Evolutionary conservation across 2,113 vertebrate species (phyloP).

Genomic region (Condylura cristata): DNA sequence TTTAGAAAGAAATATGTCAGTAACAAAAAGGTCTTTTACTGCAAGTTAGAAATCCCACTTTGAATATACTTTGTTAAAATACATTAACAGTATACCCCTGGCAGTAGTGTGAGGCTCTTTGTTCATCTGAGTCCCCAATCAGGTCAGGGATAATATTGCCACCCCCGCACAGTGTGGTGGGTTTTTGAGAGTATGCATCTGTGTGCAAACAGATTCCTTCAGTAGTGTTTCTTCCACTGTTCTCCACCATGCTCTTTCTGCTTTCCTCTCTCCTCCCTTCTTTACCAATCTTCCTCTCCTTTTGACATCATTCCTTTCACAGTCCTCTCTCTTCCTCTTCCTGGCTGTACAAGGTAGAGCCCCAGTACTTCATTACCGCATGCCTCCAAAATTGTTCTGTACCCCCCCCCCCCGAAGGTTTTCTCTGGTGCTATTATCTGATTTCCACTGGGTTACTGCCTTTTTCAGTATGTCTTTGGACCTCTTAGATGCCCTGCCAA

Average conservation of each 20-base stretch:
- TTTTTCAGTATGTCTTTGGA: neutral
- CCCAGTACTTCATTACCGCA: neutral
- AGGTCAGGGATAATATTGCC: neutral
- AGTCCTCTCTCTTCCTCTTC: neutral
- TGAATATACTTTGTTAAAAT: neutral
- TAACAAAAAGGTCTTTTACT: neutral
- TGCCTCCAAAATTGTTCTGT: neutral
- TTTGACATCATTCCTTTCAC: fast-evolving
- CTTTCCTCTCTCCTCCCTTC: neutral
- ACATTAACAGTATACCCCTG: neutral
- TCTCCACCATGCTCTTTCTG: neutral
- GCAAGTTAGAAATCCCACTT: constrained; percentile 2
- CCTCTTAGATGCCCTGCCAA: constrained; percentile 15
- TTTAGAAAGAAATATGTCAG: constrained; percentile 41
- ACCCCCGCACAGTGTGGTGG: neutral
- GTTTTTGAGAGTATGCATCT: neutral
- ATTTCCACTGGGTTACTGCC: neutral
- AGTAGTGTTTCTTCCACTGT: neutral
- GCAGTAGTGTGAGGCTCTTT: neutral
- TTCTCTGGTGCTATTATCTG: neutral
- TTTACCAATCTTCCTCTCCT: neutral
- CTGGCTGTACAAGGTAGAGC: neutral
- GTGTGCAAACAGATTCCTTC: neutral
- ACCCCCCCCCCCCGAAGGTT: neutral
- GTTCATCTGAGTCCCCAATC: neutral